Evolutionary conservation across 2,797 vertebrate genomes (phyloP).

Genomic region (Microctenopoma lineatum): DNA sequence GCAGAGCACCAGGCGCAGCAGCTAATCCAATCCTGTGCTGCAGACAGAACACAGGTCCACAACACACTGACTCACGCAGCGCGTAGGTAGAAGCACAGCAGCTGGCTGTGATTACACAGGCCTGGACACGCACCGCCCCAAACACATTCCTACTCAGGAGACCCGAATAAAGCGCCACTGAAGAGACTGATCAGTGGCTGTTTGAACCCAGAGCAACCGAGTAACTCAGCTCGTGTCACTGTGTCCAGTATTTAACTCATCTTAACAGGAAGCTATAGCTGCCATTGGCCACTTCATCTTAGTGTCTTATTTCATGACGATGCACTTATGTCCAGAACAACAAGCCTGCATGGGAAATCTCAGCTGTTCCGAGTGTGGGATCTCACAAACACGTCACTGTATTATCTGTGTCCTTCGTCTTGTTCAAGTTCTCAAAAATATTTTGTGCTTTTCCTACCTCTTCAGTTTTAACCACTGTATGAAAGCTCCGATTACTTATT

Average conservation of each 20-base stretch:
- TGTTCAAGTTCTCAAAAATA: constrained; percentile 16
- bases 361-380: constrained; percentile 3
- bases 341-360: background rate
- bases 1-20: constrained; percentile 19
- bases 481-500: constrained; percentile 37
- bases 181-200: constrained; percentile 22
- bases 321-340: background rate
- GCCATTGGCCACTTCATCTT: constrained; percentile 53
- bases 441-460: constrained; percentile 68
- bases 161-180: too few species aligned
- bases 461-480: constrained; percentile 71
- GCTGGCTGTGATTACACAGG: constrained; percentile 46
- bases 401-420: constrained; percentile 18
- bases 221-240: background rate
- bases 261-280: constrained; percentile 57
- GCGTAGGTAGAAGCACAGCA: constrained; percentile 26
- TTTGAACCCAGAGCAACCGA: constrained; percentile 53
- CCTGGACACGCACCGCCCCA: background rate
- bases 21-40: constrained; percentile 52
- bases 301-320: background rate
- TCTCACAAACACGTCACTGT: constrained; percentile 8
- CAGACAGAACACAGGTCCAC: constrained; percentile 30
- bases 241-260: constrained; percentile 25
- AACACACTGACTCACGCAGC: constrained; percentile 18
- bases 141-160: too few species aligned